phyloP scores from a whole-genome alignment of 2,113 vertebrate species.

The Bungarus multicinctus region DNA sequence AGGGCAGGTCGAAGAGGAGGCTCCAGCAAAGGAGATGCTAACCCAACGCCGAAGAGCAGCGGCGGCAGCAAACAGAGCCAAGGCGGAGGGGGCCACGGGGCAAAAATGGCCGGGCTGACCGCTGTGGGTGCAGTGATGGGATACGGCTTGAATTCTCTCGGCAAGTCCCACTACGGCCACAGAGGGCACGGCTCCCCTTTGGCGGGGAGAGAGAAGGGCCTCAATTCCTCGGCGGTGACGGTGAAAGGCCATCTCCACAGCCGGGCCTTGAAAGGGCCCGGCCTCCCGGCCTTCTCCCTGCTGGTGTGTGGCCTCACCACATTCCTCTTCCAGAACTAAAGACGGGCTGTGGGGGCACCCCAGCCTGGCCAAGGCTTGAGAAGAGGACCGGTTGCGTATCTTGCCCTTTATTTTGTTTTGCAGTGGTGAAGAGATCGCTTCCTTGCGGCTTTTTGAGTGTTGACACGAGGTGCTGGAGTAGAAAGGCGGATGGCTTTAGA shows the following conservation, averaged over 20 bases:
- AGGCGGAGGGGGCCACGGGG: constrained; percentile 52
- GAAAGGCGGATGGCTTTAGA: neutral
- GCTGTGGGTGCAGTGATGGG: constrained; percentile 70
- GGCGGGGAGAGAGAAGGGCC: neutral
- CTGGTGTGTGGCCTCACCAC: neutral
- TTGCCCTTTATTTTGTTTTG: neutral
- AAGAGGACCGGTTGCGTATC: neutral
- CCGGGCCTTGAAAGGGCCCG: neutral
- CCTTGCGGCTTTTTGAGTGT: neutral
- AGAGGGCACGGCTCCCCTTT: neutral
- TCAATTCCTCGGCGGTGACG: neutral
- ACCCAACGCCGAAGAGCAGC: constrained; percentile 52
- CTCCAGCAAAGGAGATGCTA: constrained; percentile 48
- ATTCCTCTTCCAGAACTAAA: neutral
- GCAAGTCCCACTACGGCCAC: constrained; percentile 58
- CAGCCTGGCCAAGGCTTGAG: neutral
- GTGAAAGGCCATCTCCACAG: neutral
- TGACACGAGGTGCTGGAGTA: neutral
- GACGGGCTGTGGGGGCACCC: rapidly evolving
- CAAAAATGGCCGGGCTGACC: constrained; percentile 71
- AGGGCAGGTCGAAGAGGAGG: neutral
- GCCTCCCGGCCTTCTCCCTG: neutral
- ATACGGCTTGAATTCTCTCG: constrained; percentile 65
- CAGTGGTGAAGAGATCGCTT: neutral
- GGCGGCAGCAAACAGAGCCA: constrained; percentile 14